phyloP scores from a whole-genome alignment of 2,888 invertebrate genomes.

The Barypeithes pellucidus region DNA sequence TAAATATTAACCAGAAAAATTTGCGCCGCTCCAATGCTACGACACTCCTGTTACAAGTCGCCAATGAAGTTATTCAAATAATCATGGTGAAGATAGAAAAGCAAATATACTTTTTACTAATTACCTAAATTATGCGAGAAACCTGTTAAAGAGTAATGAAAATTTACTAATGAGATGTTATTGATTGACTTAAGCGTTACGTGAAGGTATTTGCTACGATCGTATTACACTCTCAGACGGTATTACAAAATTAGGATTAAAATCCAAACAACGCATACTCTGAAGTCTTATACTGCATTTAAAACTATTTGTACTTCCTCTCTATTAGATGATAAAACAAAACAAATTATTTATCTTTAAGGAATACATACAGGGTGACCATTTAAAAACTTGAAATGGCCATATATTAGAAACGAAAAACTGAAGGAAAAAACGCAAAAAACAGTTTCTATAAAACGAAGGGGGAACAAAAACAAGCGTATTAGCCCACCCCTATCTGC shows the following conservation, averaged over 20 bases:
- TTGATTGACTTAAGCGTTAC: slow-evolving; percentile 38
- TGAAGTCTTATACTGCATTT: neutral
- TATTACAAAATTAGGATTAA: slow-evolving; percentile 4
- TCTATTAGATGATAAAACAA: no score
- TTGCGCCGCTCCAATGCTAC: no score
- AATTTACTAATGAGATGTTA: slow-evolving; percentile 38
- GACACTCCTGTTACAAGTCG: neutral
- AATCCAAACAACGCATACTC: slow-evolving; percentile 4
- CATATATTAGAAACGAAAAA: no score
- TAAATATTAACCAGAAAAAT: no score
- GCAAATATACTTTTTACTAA: slow-evolving; percentile 39
- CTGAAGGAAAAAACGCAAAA: no score
- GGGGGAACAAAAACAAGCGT: no score
- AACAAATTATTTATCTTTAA: neutral
- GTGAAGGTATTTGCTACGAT: slow-evolving; percentile 42
- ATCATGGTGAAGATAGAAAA: slow-evolving; percentile 13
- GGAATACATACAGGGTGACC: neutral
- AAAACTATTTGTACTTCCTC: neutral
- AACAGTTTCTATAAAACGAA: no score
- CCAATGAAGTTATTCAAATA: slow-evolving; percentile 2
- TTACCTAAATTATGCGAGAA: slow-evolving; percentile 42
- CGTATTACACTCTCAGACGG: slow-evolving; percentile 11
- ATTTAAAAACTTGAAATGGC: no score
- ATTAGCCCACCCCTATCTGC: no score
- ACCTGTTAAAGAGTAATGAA: slow-evolving; percentile 42